phyloP scores from a whole-genome alignment of 2,113 vertebrate species.

The Meleagris gallopavo region DNA sequence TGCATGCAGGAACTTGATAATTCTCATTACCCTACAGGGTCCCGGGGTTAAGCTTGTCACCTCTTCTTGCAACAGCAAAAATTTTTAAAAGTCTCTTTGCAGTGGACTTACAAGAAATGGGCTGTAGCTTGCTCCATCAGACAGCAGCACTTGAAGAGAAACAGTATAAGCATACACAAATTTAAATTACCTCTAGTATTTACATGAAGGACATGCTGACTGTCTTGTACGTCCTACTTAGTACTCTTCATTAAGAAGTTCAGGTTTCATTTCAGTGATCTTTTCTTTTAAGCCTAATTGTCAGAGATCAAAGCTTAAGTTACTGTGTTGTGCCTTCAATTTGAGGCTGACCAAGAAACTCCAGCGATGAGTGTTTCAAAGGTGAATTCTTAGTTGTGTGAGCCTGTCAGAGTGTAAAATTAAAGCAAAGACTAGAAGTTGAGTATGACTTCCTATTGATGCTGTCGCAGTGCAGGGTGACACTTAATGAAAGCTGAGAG shows the following conservation, averaged over 20 bases:
- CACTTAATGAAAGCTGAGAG: slow-evolving; percentile 18
- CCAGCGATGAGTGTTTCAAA: slow-evolving; percentile 32
- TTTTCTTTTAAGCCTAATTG: neutral
- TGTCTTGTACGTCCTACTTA: neutral
- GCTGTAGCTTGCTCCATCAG: neutral
- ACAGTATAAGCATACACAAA: neutral
- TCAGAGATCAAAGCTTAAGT: slow-evolving; percentile 54
- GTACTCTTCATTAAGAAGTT: neutral
- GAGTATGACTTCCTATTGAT: neutral
- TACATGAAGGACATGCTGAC: neutral
- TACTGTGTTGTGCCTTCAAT: neutral
- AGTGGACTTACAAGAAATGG: neutral
- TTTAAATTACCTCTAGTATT: neutral
- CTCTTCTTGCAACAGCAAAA: neutral
- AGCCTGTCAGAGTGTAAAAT: slow-evolving; percentile 31
- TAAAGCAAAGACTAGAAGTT: slow-evolving; percentile 28
- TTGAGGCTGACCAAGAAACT: slow-evolving; percentile 19
- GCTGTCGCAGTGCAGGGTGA: neutral
- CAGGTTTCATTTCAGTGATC: neutral
- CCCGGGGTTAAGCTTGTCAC: neutral
- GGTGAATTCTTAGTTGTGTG: neutral
- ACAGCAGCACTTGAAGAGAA: neutral
- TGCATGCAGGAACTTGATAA: accelerated
- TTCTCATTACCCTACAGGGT: neutral
- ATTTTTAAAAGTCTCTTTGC: neutral